phyloP scores from a whole-genome alignment of 1,140 invertebrate genomes.

The Lepidurus arcticus region DNA sequence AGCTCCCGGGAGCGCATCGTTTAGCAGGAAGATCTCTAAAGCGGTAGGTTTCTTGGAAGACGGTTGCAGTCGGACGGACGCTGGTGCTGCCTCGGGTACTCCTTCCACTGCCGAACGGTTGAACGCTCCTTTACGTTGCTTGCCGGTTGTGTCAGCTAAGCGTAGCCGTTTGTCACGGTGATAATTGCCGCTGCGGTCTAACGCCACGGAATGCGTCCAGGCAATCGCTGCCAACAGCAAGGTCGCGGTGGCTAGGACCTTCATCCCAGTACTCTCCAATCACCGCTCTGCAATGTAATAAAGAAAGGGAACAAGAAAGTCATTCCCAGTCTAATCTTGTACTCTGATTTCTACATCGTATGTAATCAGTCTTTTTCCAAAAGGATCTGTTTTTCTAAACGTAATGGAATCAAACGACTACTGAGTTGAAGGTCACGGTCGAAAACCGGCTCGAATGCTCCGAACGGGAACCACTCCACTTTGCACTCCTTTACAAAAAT shows the following conservation, averaged over 20 bases:
- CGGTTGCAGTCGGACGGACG: neutral
- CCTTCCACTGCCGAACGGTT: neutral
- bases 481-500: neutral
- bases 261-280: neutral
- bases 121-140: neutral
- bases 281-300: neutral
- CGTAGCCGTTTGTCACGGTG: neutral
- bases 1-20: neutral
- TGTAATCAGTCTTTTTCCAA: too few species aligned
- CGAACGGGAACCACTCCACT: neutral
- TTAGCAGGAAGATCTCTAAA: neutral
- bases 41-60: neutral
- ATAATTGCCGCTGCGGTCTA: neutral
- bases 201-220: constrained; percentile 3
- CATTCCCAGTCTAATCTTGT: too few species aligned
- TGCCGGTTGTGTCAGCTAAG: neutral
- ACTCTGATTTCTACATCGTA: too few species aligned
- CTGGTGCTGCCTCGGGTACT: neutral
- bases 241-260: constrained; percentile 11
- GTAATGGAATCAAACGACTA: too few species aligned
- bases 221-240: neutral
- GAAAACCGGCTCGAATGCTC: neutral
- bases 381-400: too few species aligned
- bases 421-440: neutral
- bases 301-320: neutral